Evolutionary conservation across 2,797 vertebrate genomes (phyloP).

Genomic region (Masticophis lateralis): DNA sequence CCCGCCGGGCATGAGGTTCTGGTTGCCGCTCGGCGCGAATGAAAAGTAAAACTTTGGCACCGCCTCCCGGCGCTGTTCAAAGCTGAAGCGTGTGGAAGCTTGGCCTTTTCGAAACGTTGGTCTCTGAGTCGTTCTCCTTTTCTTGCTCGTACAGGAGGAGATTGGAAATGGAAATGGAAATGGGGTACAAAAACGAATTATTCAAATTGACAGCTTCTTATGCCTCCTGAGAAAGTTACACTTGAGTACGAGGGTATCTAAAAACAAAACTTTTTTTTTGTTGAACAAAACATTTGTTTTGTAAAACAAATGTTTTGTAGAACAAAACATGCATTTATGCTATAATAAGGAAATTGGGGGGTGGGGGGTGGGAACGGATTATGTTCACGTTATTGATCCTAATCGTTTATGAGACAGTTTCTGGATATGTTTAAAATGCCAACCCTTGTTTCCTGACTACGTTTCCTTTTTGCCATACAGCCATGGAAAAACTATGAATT

Average conservation of each 20-base stretch:
- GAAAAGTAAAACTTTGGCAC: neutral
- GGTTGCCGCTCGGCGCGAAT: neutral
- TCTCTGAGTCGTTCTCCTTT: neutral
- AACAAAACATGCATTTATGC: neutral
- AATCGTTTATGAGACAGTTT: neutral
- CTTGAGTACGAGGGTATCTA: neutral
- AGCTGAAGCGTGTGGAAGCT: neutral
- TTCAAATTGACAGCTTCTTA: neutral
- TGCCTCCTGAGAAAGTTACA: neutral
- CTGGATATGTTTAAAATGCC: neutral
- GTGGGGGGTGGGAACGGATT: neutral
- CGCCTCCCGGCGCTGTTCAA: neutral
- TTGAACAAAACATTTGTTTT: neutral
- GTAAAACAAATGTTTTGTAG: too few species aligned
- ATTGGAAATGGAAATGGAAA: neutral
- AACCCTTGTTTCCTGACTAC: neutral
- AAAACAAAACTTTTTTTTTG: neutral
- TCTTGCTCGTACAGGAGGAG: neutral
- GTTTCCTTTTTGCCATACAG: neutral
- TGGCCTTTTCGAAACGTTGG: neutral
- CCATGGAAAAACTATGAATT: neutral
- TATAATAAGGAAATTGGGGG: neutral
- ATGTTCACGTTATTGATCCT: neutral
- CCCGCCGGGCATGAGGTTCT: too few species aligned
- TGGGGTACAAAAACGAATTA: too few species aligned